phyloP scores from a whole-genome alignment of 2,888 invertebrate genomes.

The Melikaiella ostensackeni region DNA sequence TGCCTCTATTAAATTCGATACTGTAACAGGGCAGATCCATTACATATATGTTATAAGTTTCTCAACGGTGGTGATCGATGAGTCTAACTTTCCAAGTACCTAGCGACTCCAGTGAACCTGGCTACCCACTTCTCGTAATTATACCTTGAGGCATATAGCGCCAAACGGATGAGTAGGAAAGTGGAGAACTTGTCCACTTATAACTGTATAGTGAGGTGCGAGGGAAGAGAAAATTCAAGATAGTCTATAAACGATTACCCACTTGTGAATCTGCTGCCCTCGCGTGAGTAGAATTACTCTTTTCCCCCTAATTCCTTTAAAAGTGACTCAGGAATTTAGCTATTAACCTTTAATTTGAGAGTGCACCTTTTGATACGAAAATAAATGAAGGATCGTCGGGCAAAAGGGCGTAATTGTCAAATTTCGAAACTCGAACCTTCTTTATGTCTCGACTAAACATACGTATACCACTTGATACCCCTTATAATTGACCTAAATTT shows the following conservation, averaged over 20 bases:
- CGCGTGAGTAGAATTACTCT: background rate
- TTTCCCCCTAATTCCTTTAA: background rate
- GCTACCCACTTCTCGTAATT: conserved; percentile 13
- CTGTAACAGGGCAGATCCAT: conserved; percentile 7
- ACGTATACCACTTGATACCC: no score
- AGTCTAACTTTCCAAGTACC: conserved; percentile 12
- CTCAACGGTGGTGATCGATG: conserved; percentile 8
- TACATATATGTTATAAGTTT: background rate
- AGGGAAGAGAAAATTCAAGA: conserved; percentile 8
- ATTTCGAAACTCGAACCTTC: no score
- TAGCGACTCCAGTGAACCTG: conserved; percentile 9
- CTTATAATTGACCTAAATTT: no score
- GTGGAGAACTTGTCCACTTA: conserved; percentile 8
- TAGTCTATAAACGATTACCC: conserved; percentile 9
- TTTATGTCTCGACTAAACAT: no score
- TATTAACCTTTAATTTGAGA: no score
- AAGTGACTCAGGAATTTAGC: no score
- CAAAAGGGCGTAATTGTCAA: no score
- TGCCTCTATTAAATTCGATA: conserved; percentile 1
- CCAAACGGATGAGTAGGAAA: background rate
- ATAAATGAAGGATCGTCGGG: no score
- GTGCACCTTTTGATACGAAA: no score
- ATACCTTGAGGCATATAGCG: conserved; percentile 27
- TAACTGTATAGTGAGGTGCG: conserved; percentile 3
- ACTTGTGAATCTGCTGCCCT: background rate